Evolutionary conservation across 2,888 invertebrate genomes (phyloP).

Genomic region (Leucania comma): DNA sequence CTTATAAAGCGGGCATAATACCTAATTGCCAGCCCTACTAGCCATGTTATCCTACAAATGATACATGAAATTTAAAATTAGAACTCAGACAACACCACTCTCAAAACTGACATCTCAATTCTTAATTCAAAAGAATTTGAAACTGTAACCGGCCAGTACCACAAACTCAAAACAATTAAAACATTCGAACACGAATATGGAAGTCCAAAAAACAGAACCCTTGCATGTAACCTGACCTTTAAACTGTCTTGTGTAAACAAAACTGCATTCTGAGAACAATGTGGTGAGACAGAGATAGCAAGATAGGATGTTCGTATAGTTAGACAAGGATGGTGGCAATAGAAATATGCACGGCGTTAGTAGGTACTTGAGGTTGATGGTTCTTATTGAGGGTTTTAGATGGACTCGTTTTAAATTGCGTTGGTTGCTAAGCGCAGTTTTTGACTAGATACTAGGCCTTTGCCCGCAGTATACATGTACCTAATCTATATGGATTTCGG

Average conservation of each 20-base stretch:
- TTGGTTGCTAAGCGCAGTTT: conserved; percentile 10
- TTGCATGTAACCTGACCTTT: conserved; percentile 56
- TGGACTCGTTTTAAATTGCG: conserved; percentile 3
- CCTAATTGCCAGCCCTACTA: neutral
- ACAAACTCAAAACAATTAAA: conserved; percentile 11
- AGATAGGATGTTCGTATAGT: neutral
- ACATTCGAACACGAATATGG: conserved; percentile 27
- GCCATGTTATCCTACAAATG: neutral
- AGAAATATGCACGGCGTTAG: conserved; percentile 41
- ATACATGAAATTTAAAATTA: neutral
- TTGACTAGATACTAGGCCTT: neutral
- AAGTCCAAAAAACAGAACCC: conserved; percentile 36
- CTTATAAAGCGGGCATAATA: neutral
- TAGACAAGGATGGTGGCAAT: conserved; percentile 39
- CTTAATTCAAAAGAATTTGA: conserved; percentile 15
- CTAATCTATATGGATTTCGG: neutral
- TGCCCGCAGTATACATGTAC: too few relatives aligned
- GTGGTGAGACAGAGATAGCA: conserved; percentile 44
- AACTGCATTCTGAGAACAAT: conserved; percentile 63
- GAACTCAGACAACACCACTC: neutral
- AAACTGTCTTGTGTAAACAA: conserved; percentile 55
- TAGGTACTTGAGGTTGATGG: conserved; percentile 31
- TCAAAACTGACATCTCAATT: conserved; percentile 2
- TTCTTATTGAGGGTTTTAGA: conserved; percentile 26
- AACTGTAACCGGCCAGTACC: conserved; percentile 11